Evolutionary conservation across 1,140 invertebrate genomes (phyloP).

Genomic region (Brachionus manjavacas): DNA sequence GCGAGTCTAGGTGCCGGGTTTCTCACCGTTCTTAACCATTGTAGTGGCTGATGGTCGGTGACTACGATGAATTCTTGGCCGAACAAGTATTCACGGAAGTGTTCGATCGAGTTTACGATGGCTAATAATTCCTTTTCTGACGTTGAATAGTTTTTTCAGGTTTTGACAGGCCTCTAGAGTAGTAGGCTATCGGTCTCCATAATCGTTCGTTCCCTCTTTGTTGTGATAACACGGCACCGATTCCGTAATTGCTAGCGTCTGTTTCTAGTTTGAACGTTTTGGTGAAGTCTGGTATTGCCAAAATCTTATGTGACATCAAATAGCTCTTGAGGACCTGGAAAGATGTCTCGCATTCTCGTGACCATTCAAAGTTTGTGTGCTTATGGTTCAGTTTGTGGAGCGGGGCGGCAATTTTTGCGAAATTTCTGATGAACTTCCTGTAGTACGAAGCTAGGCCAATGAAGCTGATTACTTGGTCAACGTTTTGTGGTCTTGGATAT

Average conservation of each 20-base stretch:
- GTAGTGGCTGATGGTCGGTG: conserved; percentile 59
- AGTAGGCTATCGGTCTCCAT: not conserved
- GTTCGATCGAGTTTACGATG: conserved; percentile 54
- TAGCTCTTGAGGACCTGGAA: too few species aligned
- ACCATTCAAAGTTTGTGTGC: conserved; percentile 47
- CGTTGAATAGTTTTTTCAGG: conserved; percentile 49
- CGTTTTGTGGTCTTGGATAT: conserved; percentile 44
- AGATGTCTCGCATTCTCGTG: not conserved
- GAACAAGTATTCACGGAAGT: conserved; percentile 55
- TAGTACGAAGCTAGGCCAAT: not conserved
- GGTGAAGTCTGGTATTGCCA: too few species aligned
- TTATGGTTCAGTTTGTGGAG: conserved; percentile 44
- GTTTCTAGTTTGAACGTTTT: too few species aligned
- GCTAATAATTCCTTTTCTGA: conserved; percentile 53
- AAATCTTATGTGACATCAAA: too few species aligned
- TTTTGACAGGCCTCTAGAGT: not conserved
- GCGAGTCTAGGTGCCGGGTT: not conserved
- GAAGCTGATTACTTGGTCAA: conserved; percentile 55
- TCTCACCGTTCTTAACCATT: conserved; percentile 48
- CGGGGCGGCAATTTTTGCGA: not conserved
- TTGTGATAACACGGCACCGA: not conserved
- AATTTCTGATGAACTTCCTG: not conserved
- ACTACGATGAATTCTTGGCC: conserved; percentile 55
- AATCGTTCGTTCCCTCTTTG: not conserved
- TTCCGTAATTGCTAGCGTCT: not conserved